Base-by-base conservation (phyloP, 2,113 vertebrate species). In the Ia io region DNA sequence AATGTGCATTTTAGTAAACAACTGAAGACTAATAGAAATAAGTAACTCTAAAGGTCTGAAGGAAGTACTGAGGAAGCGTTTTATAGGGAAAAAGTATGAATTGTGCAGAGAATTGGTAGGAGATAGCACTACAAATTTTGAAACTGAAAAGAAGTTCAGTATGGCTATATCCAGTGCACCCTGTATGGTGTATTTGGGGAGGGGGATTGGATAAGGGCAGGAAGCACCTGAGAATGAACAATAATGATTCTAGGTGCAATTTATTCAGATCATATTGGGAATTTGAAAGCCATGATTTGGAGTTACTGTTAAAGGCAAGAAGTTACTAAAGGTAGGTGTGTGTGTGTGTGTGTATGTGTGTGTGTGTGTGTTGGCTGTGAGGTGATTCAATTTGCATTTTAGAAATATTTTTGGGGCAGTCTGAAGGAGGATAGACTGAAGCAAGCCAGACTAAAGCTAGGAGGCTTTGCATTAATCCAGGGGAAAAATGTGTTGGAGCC, bases 401-500 rank as follows among this genome's bases (percentile, higher is more conserved):
- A 14, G 73, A 79, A 82, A 35, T 74, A 37, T 22, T 80, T 35
- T 9, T 85, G 16, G 59, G 25, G 18, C 1, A 61, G 10, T 3
- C 2, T n/a, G 25, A 1, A 11, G 17, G 22, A 73, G 20, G 6
- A 67, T 1, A 47, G n/a, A 56, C 0, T 23, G n/a, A 10, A 53
- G 23, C 16, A 20, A 18, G 30, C 6, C 9, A 35, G 14, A 17
- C 10, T 42, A 47, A 25, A 23, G 1, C 61, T 6, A 51, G 2
- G 35, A 69, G 47, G 8, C 2, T 28, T 80, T 71, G 1, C 10
- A 42, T 0, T 35, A 77, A 78, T 20, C 23, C 20, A 22, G 0
- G 53, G 25, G 2, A 17, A 76, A 71, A 30, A 42, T 3, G 56
- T 6, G 28, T 14, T 2, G 0, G 2, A 53, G 5, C 9, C 22